Evolutionary conservation across 2,888 invertebrate genomes (phyloP), one percentile per base, ranked within the genome.

Genomic region (Tortricodes alternella): DNA sequence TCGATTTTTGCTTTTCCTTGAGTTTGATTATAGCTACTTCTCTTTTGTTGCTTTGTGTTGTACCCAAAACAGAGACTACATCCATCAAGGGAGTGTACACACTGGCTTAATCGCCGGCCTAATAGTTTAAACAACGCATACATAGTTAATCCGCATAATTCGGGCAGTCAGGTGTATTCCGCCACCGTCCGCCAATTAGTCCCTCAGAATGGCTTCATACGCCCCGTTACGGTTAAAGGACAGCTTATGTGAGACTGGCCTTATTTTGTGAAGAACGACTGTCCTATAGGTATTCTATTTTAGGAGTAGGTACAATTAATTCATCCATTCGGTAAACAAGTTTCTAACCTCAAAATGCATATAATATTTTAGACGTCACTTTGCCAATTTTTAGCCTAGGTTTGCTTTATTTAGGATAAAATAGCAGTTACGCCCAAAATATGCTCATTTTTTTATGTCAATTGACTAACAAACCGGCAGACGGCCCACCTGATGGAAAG

Each of bases 111-210:
- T 32, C 19, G 32, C 7, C 15, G 21, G 15, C 27, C 44, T 46
- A 34, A 46, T 34, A 46, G 46, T 46, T 13, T 44, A 27, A 43
- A 39, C 27, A 41, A 34, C 23, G 53, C 63, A 64, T 73, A 66
- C 69, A 70, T 73, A 69, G 70, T 73, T 77, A 78, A 77, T 78
- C 74, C 65, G 59, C 65, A 66, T 73, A 73, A 75, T 67, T 61
- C 61, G 52, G 46, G 64, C 71, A 74, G 72, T 76, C 78, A 79
- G 78, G 78, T 79, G 78, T 71, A 67, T 69, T 69, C 65, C 70
- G 67, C 69, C 64, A 67, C 71, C 62, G 58, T 63, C 65, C 69
- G 64, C 64, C 70, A 70, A 72, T 73, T 70, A 73, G 65, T 59
- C 60, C 62, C 63, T 48, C 53, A 59, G 58, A 69, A 71, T 67